Percentiles rank a stretch among this genome's conserved stretches.
phyloP scores from a whole-genome alignment of 2,888 invertebrate genomes.

The Gasteruption jaculator region DNA sequence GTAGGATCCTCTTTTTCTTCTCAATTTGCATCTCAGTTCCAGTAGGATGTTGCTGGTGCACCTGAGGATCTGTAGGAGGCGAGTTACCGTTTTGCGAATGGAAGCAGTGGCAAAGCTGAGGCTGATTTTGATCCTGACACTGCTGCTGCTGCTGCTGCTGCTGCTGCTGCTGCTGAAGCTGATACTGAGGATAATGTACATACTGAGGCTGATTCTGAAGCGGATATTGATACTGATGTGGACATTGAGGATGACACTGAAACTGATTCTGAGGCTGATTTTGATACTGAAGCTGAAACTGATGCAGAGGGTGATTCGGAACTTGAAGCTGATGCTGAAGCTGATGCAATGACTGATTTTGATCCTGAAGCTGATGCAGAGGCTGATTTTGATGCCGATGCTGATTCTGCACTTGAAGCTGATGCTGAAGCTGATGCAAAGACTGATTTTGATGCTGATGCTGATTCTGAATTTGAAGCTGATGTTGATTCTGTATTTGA shows the following conservation, averaged over 20 bases:
- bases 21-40: slow-evolving; percentile 1
- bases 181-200: background rate
- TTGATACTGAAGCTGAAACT: too few relatives aligned
- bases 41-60: background rate
- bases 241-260: slow-evolving; percentile 15
- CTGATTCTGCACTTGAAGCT: slow-evolving; percentile 1
- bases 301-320: slow-evolving; percentile 22
- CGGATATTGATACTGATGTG: slow-evolving; percentile 18
- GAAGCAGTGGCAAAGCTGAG: slow-evolving; percentile 1
- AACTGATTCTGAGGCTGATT: slow-evolving; percentile 11
- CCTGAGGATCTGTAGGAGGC: too few relatives aligned
- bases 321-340: slow-evolving; percentile 19
- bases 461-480: slow-evolving; percentile 9
- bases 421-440: slow-evolving; percentile 11
- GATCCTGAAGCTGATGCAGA: too few relatives aligned
- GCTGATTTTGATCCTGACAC: slow-evolving; percentile 4
- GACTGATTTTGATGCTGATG: slow-evolving; percentile 22
- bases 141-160: slow-evolving; percentile 2
- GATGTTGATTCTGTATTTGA: too few relatives aligned
- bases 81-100: background rate
- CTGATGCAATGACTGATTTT: background rate
- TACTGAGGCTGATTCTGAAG: slow-evolving; percentile 1
- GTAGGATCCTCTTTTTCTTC: slow-evolving; percentile 17
- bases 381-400: too few relatives aligned
- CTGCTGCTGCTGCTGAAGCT: slow-evolving; percentile 5